Percentiles rank a stretch among this genome's conserved stretches.
These are phyloP conservation scores for Folsomia manolachei DNA, from an alignment of 2,888 invertebrate genomes.

Conservation along the genomic window DNA sequence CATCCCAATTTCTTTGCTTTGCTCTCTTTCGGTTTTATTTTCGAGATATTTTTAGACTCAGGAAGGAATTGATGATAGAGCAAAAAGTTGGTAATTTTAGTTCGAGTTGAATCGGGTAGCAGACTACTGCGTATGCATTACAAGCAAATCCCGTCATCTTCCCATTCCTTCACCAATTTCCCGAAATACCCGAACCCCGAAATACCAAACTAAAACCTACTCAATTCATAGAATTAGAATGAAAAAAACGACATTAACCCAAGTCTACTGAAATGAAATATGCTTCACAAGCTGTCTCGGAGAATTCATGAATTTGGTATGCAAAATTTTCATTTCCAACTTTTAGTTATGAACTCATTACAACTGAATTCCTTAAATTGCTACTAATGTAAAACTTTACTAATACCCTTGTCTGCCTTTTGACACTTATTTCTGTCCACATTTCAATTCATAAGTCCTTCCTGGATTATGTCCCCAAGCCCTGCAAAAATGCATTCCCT, in stretches of 20 bases:
- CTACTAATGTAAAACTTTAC: too few species aligned
- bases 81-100: conserved; percentile 6
- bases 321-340: too few species aligned
- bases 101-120: background rate
- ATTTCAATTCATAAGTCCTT: too few species aligned
- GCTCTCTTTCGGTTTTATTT: background rate
- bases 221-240: background rate
- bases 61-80: conserved; percentile 4
- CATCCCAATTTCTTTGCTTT: background rate
- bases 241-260: background rate
- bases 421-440: too few species aligned
- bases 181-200: background rate
- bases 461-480: background rate
- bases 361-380: too few species aligned
- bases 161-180: background rate
- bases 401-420: too few species aligned
- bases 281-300: background rate
- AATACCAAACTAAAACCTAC: background rate
- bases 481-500: too few species aligned
- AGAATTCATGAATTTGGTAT: background rate
- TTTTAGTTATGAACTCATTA: too few species aligned
- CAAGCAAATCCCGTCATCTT: background rate
- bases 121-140: too few species aligned
- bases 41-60: background rate
- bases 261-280: background rate